Percentiles rank a stretch among this genome's conserved stretches.
Evolutionary conservation across 2,113 vertebrate species (phyloP).

Genomic region (Fukomys damarensis): DNA sequence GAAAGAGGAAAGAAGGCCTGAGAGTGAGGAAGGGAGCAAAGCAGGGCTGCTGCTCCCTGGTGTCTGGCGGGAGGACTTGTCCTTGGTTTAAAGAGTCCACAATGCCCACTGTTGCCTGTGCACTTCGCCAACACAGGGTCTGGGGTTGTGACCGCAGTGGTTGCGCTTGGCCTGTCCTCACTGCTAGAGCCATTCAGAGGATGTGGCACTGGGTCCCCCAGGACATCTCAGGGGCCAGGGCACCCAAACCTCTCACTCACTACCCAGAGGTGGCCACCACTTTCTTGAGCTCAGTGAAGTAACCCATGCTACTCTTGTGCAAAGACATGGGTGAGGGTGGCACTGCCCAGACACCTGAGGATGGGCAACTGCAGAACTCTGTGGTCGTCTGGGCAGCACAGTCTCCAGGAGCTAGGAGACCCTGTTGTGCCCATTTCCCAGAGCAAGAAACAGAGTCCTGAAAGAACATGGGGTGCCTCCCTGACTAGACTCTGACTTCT

Average conservation of each 20-base stretch:
- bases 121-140: neutral
- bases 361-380: neutral
- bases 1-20: neutral
- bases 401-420: neutral
- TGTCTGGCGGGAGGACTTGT: accelerated
- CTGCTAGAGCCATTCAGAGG: neutral
- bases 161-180: neutral
- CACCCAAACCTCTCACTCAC: neutral
- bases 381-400: neutral
- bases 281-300: neutral
- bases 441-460: neutral
- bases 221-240: neutral
- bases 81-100: neutral
- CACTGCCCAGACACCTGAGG: neutral
- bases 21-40: neutral
- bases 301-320: neutral
- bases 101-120: neutral
- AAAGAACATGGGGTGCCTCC: neutral
- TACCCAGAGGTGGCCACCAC: neutral
- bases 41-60: neutral
- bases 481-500: no score
- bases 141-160: neutral
- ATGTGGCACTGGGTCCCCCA: neutral
- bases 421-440: neutral
- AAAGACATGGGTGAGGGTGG: neutral